Evolutionary conservation across 2,113 vertebrate species (phyloP).

Genomic region (Chelonoidis abingdonii): DNA sequence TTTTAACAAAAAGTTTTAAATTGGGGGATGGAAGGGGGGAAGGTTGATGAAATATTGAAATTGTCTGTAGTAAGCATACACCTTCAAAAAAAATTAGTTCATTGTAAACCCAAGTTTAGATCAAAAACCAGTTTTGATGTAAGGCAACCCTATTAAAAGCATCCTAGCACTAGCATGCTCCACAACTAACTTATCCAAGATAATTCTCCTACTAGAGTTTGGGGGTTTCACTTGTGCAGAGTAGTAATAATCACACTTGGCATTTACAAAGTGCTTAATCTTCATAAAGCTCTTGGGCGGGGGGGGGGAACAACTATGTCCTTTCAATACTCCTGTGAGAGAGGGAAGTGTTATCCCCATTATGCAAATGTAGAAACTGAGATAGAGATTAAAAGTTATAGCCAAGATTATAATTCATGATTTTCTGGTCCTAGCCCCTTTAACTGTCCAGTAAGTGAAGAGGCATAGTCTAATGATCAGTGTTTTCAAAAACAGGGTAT

Average conservation of each 20-base stretch:
- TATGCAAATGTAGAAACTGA: not conserved
- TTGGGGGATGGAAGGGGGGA: not conserved
- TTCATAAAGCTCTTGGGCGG: not conserved
- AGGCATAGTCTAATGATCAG: not conserved
- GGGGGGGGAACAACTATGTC: not conserved
- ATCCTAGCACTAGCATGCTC: not conserved
- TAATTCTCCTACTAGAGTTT: not conserved
- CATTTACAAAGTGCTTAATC: slow-evolving; percentile 1
- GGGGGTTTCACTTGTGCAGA: not conserved
- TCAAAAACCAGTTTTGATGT: not conserved
- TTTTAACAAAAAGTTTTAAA: slow-evolving; percentile 11
- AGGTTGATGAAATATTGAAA: not conserved
- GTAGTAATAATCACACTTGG: not conserved
- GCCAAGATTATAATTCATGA: not conserved
- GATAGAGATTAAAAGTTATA: not conserved
- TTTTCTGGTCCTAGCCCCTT: not conserved
- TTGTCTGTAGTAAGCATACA: not conserved
- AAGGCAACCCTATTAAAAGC: slow-evolving; percentile 29
- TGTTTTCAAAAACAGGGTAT: not conserved
- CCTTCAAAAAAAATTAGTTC: not conserved
- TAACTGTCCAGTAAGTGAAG: not conserved
- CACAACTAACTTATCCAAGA: not conserved
- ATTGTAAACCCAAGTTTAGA: not conserved
- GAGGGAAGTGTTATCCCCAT: not conserved
- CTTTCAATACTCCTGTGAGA: not conserved